phyloP scores from a whole-genome alignment of 2,888 invertebrate species.

The Eurytoma adleriae region DNA sequence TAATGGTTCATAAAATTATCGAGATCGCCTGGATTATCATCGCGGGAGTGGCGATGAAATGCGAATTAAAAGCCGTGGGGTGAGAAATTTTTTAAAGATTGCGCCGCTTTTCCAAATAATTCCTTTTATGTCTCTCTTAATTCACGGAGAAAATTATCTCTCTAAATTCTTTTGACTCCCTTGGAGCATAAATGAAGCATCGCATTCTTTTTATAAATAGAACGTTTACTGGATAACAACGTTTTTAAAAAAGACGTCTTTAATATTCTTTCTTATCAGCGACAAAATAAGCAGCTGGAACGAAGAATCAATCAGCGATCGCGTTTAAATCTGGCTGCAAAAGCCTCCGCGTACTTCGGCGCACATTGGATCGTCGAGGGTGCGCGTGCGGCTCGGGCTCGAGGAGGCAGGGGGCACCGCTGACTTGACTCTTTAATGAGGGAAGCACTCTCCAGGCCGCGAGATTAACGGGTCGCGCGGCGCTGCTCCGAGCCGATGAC shows the following conservation, averaged over 20 bases:
- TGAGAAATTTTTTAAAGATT: not conserved
- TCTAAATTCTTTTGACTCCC: not conserved
- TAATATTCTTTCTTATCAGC: too few relatives aligned
- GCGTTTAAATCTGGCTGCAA: not conserved
- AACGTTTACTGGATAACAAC: too few relatives aligned
- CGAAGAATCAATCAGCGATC: not conserved
- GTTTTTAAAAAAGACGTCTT: too few relatives aligned
- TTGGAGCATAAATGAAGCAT: too few relatives aligned
- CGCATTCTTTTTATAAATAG: too few relatives aligned
- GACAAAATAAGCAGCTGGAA: too few relatives aligned
- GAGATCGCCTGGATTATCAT: constrained; percentile 31
- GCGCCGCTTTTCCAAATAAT: not conserved
- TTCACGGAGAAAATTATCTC: not conserved
- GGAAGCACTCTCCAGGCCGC: constrained; percentile 11
- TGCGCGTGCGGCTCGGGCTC: not conserved
- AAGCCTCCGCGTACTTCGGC: not conserved
- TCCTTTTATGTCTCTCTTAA: not conserved
- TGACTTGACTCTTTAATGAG: constrained; percentile 34
- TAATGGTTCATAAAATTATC: constrained; percentile 56
- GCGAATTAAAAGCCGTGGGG: constrained; percentile 29
- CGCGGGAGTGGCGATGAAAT: not conserved
- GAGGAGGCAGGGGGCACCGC: not conserved
- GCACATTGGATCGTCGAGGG: not conserved
- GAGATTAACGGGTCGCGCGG: constrained; percentile 18
- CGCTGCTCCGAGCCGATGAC: constrained; percentile 24